Evolutionary conservation across 2,888 invertebrate genomes (phyloP), one percentile per base, ranked within the genome.

Genomic region (Balanococcus diminutus): DNA sequence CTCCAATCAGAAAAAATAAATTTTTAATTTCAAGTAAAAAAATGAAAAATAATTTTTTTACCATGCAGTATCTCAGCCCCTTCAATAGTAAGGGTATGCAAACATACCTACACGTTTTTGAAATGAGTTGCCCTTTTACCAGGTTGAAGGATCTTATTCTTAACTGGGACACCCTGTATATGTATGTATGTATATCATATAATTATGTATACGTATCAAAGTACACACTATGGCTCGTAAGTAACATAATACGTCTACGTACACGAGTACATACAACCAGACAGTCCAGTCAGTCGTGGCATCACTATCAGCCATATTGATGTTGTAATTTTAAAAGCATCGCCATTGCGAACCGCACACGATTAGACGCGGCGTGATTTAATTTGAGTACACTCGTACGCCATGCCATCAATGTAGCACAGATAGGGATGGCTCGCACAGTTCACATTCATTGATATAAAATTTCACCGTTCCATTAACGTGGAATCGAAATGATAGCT

Each of bases 401-500:
- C 31, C n/a, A n/a, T n/a, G 46, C 46, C 46, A 28, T 56, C 56
- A 56, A 56, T 22, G 6, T 22, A 6, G 19, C 8, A 56, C 1
- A 0, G 3, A 11, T 22, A 22, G 56, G 56, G 22, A n/a, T n/a
- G n/a, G n/a, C n/a, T n/a, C n/a, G n/a, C n/a, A n/a, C n/a, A n/a
- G n/a, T 28, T 67, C 16, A 16, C n/a, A 16, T 67, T 28, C 67
- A 67, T 67, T 67, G 67, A 67, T 67, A 28, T 25, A 67, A 67
- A 67, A 67, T 67, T 67, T 67, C 67, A 16, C 16, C 67, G 67
- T 67, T 67, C 67, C 67, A 67, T 67, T 67, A 67, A 67, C 28
- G n/a, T n/a, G n/a, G 14, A 28, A 67, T 8, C 67, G 28, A 67
- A 67, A 67, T 67, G 67, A 67, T 56, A 56, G 22, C n/a, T 16